Conservation (phyloP, 2,888 invertebrate species). For the Aelia acuminata region DNA sequence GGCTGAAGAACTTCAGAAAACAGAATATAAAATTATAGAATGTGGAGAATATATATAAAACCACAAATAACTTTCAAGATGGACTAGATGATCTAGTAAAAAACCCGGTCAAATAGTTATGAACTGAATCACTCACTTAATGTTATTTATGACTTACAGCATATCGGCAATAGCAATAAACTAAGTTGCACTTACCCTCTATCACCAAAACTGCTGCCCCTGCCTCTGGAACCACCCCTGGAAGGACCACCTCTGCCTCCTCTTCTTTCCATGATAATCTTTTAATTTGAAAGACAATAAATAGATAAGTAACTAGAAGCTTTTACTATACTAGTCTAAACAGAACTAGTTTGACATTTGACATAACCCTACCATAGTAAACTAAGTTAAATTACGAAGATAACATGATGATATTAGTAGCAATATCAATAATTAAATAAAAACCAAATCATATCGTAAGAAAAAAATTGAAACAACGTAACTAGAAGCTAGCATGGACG, state of each 20-base stretch:
- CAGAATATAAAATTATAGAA: no score
- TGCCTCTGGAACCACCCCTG: conserved; percentile 33
- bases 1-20: no score
- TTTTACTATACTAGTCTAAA: background rate
- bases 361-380: background rate
- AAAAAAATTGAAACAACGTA: background rate
- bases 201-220: conserved; percentile 42
- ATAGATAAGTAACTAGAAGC: background rate
- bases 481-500: background rate
- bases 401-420: background rate
- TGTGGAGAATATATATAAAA: no score
- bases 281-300: background rate
- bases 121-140: no score
- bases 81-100: no score
- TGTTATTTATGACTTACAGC: background rate
- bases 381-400: background rate
- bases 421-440: background rate
- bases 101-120: no score
- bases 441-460: background rate
- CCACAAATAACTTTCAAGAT: no score
- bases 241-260: conserved; percentile 52
- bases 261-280: conserved; percentile 41
- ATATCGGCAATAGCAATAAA: no score
- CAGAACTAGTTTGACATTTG: background rate
- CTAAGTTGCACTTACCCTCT: background rate